A percentile compares a stretch with the other conserved stretches of the same genome.
Conservation (phyloP, 2,113 vertebrate species). For the Rynchops niger region DNA sequence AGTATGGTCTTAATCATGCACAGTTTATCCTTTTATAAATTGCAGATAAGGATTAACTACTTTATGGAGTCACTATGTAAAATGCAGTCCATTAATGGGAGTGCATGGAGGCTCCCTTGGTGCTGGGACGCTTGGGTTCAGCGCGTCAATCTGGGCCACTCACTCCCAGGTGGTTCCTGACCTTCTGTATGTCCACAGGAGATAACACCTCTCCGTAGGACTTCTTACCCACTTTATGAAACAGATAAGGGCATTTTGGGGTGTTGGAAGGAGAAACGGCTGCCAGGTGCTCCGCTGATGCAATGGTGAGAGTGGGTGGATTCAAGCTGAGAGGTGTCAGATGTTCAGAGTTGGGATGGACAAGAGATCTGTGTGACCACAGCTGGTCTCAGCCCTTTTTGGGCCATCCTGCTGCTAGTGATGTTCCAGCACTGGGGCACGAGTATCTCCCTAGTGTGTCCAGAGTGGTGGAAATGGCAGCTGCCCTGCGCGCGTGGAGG, state of each 20-base stretch:
- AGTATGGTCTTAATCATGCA: neutral
- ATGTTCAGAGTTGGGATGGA: neutral
- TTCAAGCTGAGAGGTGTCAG: neutral
- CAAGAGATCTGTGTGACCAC: neutral
- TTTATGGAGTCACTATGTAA: neutral
- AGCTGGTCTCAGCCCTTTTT: neutral
- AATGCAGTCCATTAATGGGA: neutral
- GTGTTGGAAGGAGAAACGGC: neutral
- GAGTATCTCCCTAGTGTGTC: neutral
- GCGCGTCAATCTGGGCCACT: neutral
- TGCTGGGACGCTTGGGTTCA: neutral
- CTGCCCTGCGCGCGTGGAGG: neutral
- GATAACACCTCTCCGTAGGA: neutral
- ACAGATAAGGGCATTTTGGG: neutral
- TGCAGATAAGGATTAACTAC: slow-evolving; percentile 22
- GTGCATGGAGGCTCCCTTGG: neutral
- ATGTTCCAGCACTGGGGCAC: neutral
- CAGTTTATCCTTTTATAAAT: neutral
- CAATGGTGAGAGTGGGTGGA: neutral
- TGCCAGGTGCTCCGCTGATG: neutral
- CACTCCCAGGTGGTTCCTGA: neutral
- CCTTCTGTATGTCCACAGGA: neutral
- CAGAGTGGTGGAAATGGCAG: neutral
- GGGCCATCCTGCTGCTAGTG: neutral
- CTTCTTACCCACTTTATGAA: neutral